Evolutionary conservation across 2,888 invertebrate genomes (phyloP).

Genomic region (Mesorhabditis belari): DNA sequence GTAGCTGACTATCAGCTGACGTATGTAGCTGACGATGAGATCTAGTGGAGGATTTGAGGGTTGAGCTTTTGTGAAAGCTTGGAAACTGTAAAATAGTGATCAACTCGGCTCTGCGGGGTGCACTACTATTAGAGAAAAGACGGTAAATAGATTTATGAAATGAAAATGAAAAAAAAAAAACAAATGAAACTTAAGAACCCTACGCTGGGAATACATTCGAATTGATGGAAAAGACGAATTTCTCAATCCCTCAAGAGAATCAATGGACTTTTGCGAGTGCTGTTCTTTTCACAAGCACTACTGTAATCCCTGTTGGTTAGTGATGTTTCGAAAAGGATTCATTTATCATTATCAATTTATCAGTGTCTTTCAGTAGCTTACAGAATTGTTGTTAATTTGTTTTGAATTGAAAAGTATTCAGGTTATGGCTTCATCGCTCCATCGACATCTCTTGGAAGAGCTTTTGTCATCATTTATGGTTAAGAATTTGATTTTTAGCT

Average conservation of each 20-base stretch:
- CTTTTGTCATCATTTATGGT: conserved; percentile 24
- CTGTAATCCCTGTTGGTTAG: conserved; percentile 40
- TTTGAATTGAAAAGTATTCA: conserved; percentile 5
- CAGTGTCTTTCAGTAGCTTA: conserved; percentile 2
- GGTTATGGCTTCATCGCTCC: conserved; percentile 35
- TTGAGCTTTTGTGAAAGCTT: no score
- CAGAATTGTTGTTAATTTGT: no score
- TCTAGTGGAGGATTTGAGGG: no score
- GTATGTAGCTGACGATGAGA: no score
- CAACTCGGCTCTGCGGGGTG: no score
- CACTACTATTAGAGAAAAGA: no score
- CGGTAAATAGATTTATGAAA: no score
- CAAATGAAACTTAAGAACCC: conserved; percentile 4
- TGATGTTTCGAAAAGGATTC: background rate
- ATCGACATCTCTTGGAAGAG: conserved; percentile 13
- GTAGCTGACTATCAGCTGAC: no score
- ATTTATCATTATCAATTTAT: background rate
- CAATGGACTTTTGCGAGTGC: conserved; percentile 29
- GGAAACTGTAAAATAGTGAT: no score
- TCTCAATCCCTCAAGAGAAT: conserved; percentile 17
- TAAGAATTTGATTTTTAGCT: background rate
- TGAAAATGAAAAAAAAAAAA: no score
- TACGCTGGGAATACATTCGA: conserved; percentile 16
- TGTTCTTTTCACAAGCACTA: conserved; percentile 33
- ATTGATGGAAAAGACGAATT: conserved; percentile 7